phyloP scores from a whole-genome alignment of 64 coral and sea anemone genomes.

The Actinia tenebrosa region DNA sequence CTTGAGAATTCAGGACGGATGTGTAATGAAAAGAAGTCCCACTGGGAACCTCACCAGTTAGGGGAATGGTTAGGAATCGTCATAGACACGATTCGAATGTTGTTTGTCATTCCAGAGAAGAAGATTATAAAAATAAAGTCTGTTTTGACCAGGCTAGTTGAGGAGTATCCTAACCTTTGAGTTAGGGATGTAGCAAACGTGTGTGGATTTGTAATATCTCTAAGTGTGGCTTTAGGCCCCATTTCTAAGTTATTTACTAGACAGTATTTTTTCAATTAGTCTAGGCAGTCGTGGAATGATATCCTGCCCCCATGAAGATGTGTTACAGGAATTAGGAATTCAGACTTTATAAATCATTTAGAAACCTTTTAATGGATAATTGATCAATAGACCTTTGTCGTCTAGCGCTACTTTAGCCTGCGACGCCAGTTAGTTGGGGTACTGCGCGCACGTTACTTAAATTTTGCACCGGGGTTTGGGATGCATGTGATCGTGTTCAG shows the following conservation, averaged over 20 bases:
- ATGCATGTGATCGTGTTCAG: not conserved
- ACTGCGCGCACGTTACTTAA: conserved; percentile 14
- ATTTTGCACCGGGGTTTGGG: conserved; percentile 19
- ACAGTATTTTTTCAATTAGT: conserved; percentile 22
- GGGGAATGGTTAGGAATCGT: conserved; percentile 44
- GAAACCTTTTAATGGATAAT: conserved; percentile 56
- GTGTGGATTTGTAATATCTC: conserved; percentile 20
- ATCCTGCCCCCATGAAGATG: not conserved
- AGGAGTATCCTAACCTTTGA: conserved; percentile 28
- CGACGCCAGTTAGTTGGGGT: conserved; percentile 27
- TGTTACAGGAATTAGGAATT: conserved; percentile 39
- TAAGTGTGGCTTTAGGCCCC: conserved; percentile 19
- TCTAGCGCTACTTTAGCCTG: not conserved
- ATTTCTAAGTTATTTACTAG: conserved; percentile 20
- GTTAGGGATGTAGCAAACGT: conserved; percentile 22
- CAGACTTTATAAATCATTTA: conserved; percentile 46
- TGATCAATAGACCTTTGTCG: conserved; percentile 21
- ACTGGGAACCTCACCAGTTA: conserved; percentile 46
- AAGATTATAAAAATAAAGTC: conserved; percentile 33
- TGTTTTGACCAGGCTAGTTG: conserved; percentile 1
- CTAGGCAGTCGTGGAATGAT: conserved; percentile 21
- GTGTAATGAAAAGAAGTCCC: conserved; percentile 9
- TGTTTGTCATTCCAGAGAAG: conserved; percentile 46
- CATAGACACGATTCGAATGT: conserved; percentile 38
- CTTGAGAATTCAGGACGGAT: conserved; percentile 24